phyloP scores from a whole-genome alignment of 2,888 invertebrate species.

The Mimumesa dahlbomi region DNA sequence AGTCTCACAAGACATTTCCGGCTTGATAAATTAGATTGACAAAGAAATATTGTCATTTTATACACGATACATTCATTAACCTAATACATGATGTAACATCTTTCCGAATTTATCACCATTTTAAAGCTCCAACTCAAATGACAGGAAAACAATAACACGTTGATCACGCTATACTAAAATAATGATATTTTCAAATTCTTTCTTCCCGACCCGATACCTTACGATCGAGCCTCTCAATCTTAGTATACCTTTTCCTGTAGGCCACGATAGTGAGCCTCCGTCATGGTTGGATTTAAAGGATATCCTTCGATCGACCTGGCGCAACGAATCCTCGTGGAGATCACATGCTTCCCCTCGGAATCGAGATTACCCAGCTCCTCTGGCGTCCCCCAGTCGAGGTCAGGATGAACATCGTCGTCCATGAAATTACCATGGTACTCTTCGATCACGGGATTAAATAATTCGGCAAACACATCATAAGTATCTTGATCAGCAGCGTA shows the following conservation, averaged over 20 bases:
- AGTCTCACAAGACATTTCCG: no score
- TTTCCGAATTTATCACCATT: no score
- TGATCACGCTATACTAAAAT: not conserved
- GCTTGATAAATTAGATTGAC: no score
- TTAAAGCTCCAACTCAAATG: no score
- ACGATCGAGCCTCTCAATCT: slow-evolving; percentile 31
- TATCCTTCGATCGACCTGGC: slow-evolving; percentile 84
- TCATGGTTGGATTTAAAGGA: slow-evolving; percentile 87
- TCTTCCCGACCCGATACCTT: not conserved
- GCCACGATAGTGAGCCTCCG: slow-evolving; percentile 84
- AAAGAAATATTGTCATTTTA: no score
- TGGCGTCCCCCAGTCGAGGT: slow-evolving; percentile 84
- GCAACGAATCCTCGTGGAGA: slow-evolving; percentile 86
- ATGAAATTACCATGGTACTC: slow-evolving; percentile 86
- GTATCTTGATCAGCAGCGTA: slow-evolving; percentile 87
- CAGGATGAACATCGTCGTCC: slow-evolving; percentile 83
- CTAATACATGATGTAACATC: no score
- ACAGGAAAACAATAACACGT: no score
- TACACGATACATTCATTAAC: no score
- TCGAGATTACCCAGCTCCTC: slow-evolving; percentile 84
- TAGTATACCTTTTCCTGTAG: slow-evolving; percentile 82
- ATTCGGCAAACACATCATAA: slow-evolving; percentile 84
- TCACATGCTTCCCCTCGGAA: slow-evolving; percentile 83
- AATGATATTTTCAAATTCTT: not conserved
- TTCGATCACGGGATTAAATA: slow-evolving; percentile 87